phyloP scores from a whole-genome alignment of 1,140 invertebrate genomes.

The Zaprionus lachaisei region DNA sequence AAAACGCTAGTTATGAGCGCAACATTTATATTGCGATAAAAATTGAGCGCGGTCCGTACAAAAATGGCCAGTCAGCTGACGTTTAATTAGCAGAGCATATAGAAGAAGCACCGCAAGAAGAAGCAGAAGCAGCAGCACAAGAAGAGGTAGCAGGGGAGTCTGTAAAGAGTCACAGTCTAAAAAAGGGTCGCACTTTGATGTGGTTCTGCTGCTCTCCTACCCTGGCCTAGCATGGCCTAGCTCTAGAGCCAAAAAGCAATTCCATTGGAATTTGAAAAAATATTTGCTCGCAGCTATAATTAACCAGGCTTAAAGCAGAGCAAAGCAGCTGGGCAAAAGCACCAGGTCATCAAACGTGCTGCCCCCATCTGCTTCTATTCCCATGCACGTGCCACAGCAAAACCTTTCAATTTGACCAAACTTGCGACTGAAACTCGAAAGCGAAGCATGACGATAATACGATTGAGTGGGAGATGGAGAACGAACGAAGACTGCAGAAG shows the following conservation, averaged over 20 bases:
- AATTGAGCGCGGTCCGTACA: constrained; percentile 47
- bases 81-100: constrained; percentile 65
- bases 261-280: constrained; percentile 21
- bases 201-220: constrained; percentile 16
- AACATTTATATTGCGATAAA: constrained; percentile 65
- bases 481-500: neutral
- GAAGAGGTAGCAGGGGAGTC: neutral
- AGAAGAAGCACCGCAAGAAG: constrained; percentile 25
- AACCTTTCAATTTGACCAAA: constrained; percentile 38
- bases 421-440: constrained; percentile 14
- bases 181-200: constrained; percentile 50
- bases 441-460: constrained; percentile 24
- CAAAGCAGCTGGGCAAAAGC: constrained; percentile 16
- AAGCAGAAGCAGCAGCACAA: neutral
- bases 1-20: constrained; percentile 62
- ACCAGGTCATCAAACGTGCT: constrained; percentile 48
- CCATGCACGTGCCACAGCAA: constrained; percentile 12
- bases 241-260: constrained; percentile 15
- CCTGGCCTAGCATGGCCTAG: no score
- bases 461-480: constrained; percentile 11
- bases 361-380: constrained; percentile 17
- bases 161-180: neutral
- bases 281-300: constrained; percentile 45
- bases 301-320: constrained; percentile 53
- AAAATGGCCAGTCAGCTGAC: constrained; percentile 62